phyloP scores from a whole-genome alignment of 2,797 vertebrate genomes.

The Trichosurus vulpecula region DNA sequence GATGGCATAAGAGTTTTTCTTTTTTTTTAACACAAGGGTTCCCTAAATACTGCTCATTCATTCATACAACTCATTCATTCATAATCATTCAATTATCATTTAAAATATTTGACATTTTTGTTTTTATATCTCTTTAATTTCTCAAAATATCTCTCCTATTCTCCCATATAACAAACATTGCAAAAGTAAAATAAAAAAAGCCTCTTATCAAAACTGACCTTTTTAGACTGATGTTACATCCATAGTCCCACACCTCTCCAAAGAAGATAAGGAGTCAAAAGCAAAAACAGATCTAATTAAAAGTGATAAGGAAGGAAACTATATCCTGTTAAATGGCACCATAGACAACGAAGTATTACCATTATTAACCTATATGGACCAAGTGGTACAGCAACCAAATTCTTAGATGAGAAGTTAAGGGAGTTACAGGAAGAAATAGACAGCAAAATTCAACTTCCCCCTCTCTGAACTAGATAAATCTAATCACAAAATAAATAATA shows the following conservation, averaged over 20 bases:
- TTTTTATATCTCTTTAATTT: neutral
- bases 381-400: no score
- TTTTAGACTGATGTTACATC: neutral
- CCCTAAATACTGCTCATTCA: neutral
- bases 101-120: neutral
- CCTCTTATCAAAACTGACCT: neutral
- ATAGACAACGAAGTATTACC: no score
- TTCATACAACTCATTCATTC: neutral
- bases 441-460: no score
- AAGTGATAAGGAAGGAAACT: no score
- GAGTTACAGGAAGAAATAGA: no score
- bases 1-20: neutral
- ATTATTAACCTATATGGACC: no score
- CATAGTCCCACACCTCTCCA: neutral
- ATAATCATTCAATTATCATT: neutral
- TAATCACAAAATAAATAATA: no score
- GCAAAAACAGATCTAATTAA: no score
- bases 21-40: neutral
- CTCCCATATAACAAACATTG: neutral
- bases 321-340: no score
- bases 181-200: neutral
- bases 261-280: no score
- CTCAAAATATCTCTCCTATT: neutral
- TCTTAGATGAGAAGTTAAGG: no score
- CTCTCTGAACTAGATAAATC: no score